Conservation (phyloP, 2,888 invertebrate genomes). For the Onchidella celtica region DNA sequence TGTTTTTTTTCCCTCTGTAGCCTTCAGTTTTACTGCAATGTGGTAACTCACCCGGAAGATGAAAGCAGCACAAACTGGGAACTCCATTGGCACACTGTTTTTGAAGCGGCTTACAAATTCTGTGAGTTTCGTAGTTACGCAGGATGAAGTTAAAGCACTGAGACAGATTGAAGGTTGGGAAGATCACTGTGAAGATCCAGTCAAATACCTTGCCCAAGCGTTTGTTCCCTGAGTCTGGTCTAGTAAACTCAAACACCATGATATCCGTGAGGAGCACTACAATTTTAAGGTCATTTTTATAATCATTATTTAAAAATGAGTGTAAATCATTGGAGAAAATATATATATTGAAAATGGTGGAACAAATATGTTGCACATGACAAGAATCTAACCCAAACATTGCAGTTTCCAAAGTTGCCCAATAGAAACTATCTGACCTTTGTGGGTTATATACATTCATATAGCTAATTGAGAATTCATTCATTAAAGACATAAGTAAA, state of each 20-base stretch:
- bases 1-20: too few species aligned
- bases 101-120: conserved; percentile 4
- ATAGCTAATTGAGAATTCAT: too few species aligned
- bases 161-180: conserved; percentile 86
- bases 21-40: too few species aligned
- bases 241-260: conserved; percentile 86
- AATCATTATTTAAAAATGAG: too few species aligned
- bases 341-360: too few species aligned
- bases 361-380: too few species aligned
- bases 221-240: conserved; percentile 83
- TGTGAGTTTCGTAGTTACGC: conserved; percentile 69
- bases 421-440: neutral
- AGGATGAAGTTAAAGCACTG: conserved; percentile 80
- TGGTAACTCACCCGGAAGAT: conserved; percentile 42
- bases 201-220: conserved; percentile 83
- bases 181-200: conserved; percentile 84
- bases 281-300: too few species aligned
- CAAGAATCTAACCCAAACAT: neutral
- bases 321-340: too few species aligned
- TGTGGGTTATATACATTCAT: too few species aligned
- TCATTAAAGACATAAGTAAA: too few species aligned
- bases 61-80: conserved; percentile 26
- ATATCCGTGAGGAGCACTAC: conserved; percentile 88
- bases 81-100: conserved; percentile 9
- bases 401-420: neutral